These are phyloP conservation scores for Danio aesculapii DNA, from an alignment of 2,797 vertebrate genomes.

Conservation along the genomic window DNA sequence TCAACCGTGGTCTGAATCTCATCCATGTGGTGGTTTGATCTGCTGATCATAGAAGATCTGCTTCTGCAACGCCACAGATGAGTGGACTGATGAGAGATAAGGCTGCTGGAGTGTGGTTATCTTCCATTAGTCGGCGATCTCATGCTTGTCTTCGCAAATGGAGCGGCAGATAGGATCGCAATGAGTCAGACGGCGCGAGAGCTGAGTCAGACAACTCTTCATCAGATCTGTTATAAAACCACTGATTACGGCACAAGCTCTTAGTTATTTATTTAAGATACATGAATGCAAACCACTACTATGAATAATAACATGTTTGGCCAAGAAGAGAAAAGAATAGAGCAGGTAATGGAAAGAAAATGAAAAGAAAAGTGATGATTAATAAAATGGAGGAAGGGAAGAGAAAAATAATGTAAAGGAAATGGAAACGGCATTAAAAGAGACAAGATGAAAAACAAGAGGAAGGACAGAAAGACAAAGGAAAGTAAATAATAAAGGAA, in stretches of 20 bases:
- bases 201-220: slow-evolving; percentile 2
- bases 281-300: too few relatives aligned
- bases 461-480: slow-evolving; percentile 6
- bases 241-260: background rate
- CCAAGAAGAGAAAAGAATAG: too few relatives aligned
- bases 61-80: slow-evolving; percentile 13
- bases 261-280: background rate
- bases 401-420: slow-evolving; percentile 34
- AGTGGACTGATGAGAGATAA: slow-evolving; percentile 39
- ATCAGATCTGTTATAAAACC: slow-evolving; percentile 18
- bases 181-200: slow-evolving; percentile 1
- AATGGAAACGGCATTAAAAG: too few relatives aligned
- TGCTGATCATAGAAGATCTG: slow-evolving; percentile 44
- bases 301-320: too few relatives aligned
- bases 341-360: background rate
- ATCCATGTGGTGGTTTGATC: slow-evolving; percentile 43
- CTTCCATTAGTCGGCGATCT: slow-evolving; percentile 9
- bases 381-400: slow-evolving; percentile 10
- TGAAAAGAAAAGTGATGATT: background rate
- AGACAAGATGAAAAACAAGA: background rate
- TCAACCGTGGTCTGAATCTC: slow-evolving; percentile 20
- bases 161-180: background rate
- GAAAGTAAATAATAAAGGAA: background rate
- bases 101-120: slow-evolving; percentile 1
- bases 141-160: slow-evolving; percentile 27